Base-by-base conservation (phyloP, 1,140 invertebrate species). In the Harpegnathos saltator region DNA sequence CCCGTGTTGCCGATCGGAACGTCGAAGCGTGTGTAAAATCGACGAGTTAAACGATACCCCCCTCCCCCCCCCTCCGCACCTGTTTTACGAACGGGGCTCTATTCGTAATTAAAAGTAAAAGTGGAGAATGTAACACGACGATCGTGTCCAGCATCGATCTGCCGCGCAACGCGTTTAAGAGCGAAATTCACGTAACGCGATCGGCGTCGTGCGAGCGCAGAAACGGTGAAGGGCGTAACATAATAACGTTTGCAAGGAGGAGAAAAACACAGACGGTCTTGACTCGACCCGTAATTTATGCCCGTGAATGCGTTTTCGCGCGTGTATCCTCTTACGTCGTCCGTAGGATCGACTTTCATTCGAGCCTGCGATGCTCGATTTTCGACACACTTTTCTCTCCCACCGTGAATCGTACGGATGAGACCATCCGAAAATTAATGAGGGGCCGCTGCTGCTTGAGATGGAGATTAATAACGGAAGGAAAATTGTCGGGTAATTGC, bases 281-380 rank as follows among this genome's bases (percentile, higher is more conserved):
- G 44, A 19, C 33, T 26, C 4, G 7, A 50, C 50, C 44, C 14
- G 19, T 72, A 75, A 61, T 80, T 85, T 59, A 81, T 33, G 11
- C 29, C 50, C 56, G 19, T 48, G 48, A 19, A 71, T 44, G 26
- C 52, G 1, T 84, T 81, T 88, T 68, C 65, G 71, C 69, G 61
- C 56, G 58, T 63, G 17, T 87, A 72, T 88, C 54, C 58, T 54
- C 11, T 80, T 74, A 73, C 84, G 56, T 52, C 17, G n/a, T n/a
- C n/a, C n/a, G n/a, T 24, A 4, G 29, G 2, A 19, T 29, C 63
- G 62, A 44, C 26, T 50, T 26, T 65, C 22, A 11, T 14, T 66
- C 7, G 50, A 24, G 15, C 54, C 48, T 82, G n/a, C 22, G 12
- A 14, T 22, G 19, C 15, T 82, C 19, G 29, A 29, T 65, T 26